Base-by-base conservation (phyloP, 1,140 invertebrate species). In the Cotesia typhae region DNA sequence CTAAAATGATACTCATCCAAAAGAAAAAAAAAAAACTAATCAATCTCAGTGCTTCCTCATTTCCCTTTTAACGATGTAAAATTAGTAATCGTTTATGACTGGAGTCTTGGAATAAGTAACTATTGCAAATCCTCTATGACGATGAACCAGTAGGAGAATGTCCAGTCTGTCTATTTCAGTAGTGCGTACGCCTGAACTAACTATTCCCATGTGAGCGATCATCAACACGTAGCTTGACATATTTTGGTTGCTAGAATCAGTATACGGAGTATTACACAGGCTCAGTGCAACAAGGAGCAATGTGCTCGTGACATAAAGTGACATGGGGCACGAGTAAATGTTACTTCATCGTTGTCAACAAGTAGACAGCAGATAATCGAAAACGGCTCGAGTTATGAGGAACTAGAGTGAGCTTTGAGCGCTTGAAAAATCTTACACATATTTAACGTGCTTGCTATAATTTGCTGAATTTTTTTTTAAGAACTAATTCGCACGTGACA, bases 291-390 rank as follows among this genome's bases (percentile, higher is more conserved):
- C n/a, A 14, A 20, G n/a, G 0, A 17, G 53, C 53, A 57, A 57
- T 57, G 53, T 14, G 53, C 9, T 57, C 53, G n/a, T 57, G 53
- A 57, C 53, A 57, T 57, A 57, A 57, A 20, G 53, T 57, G 53
- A 57, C 53, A 57, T 4, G 12, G 20, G n/a, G 12, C 53, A 57
- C 53, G 53, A 5, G 12, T 14, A n/a, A 17, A 57, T 57, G 53
- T 57, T 57, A 57, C 53, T 57, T 57, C 53, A 57, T 57, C 53
- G 7, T 47, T 7, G 41, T 47, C 41, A 47, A 47, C 41, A 47
- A 47, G 41, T 47, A 47, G 41, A 47, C 41, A 47, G 41, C 6
- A 47, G 20, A 57, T 17, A 20, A 14, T 14, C 53, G n/a, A 20
- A 57, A 57, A 57, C 20, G 53, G 53, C 12, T 14, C 53, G 53